A percentile compares a stretch with the other conserved stretches of the same genome.
phyloP scores from a whole-genome alignment of 2,113 vertebrate species.

The Atractosteus spatula region DNA sequence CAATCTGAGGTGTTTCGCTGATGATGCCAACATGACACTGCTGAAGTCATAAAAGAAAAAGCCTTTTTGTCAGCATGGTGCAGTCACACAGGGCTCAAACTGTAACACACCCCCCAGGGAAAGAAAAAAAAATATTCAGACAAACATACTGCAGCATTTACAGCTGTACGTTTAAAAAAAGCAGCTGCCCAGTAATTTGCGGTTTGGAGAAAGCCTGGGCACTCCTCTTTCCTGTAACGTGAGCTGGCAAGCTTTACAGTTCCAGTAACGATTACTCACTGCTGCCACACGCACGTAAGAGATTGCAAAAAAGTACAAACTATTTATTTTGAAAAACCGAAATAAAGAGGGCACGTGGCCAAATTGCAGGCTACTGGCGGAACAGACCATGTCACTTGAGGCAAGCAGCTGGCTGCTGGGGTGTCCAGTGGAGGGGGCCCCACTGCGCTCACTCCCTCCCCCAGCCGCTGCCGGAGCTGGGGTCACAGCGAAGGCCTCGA shows the following conservation, averaged over 20 bases:
- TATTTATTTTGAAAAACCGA: neutral
- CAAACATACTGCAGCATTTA: no score
- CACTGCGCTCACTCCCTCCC: neutral
- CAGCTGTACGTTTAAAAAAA: neutral
- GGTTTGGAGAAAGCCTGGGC: no score
- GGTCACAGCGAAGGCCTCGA: neutral
- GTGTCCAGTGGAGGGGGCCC: no score
- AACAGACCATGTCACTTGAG: neutral
- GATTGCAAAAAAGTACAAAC: neutral
- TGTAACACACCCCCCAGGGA: no score
- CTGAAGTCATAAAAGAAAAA: no score
- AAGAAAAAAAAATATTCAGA: no score
- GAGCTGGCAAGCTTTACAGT: neutral
- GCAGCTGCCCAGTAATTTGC: neutral
- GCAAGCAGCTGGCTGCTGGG: slow-evolving; percentile 3
- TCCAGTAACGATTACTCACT: neutral
- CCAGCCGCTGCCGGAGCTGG: neutral
- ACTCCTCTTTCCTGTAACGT: neutral
- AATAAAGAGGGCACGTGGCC: slow-evolving; percentile 18
- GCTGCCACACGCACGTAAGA: no score
- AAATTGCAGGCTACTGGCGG: slow-evolving; percentile 12
- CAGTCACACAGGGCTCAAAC: no score
- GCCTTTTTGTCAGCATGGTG: no score
- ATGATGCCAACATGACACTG: no score
- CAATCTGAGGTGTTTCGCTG: no score